These are phyloP conservation scores for Anagyrus pseudococci DNA, from an alignment of 2,888 invertebrate genomes.

Conservation along the genomic window DNA sequence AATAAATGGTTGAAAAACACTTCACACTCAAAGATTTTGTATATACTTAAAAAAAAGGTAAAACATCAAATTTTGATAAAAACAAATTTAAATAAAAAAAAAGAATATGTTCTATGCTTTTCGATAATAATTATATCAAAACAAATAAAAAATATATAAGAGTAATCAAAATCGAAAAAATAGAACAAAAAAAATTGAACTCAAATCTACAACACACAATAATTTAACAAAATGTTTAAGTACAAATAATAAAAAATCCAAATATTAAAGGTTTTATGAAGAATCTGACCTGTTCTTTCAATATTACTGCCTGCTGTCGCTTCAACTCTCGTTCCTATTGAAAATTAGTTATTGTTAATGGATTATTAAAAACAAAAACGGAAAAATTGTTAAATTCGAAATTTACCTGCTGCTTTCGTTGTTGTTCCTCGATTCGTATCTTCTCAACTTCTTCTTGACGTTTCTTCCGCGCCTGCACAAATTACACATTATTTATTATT, in stretches of 20 bases:
- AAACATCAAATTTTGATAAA: not conserved
- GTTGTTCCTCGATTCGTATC: slow-evolving; percentile 82
- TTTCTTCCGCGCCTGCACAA: slow-evolving; percentile 80
- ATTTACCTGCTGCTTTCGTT: slow-evolving; percentile 83
- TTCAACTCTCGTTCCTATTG: slow-evolving; percentile 88
- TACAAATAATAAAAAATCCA: slow-evolving; percentile 12
- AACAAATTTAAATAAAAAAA: not conserved
- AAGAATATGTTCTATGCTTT: not conserved
- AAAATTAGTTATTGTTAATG: slow-evolving; percentile 3
- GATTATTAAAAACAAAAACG: slow-evolving; percentile 5
- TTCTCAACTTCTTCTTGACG: slow-evolving; percentile 86
- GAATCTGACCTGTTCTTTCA: slow-evolving; percentile 86
- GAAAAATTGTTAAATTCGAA: too few relatives aligned
- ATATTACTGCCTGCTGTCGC: slow-evolving; percentile 84
- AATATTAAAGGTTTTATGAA: slow-evolving; percentile 28
- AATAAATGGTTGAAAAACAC: slow-evolving; percentile 30
- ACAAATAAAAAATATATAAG: too few relatives aligned
- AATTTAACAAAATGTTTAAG: slow-evolving; percentile 40
- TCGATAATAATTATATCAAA: too few relatives aligned
- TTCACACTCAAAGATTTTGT: slow-evolving; percentile 4
- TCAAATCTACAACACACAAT: slow-evolving; percentile 49
- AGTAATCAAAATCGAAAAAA: slow-evolving; percentile 34
- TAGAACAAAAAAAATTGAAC: slow-evolving; percentile 42
- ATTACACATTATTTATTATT: slow-evolving; percentile 27
- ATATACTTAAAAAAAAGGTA: slow-evolving; percentile 20